Evolutionary conservation across 2,888 invertebrate species (phyloP).

Genomic region (Rhogogaster chlorosoma): DNA sequence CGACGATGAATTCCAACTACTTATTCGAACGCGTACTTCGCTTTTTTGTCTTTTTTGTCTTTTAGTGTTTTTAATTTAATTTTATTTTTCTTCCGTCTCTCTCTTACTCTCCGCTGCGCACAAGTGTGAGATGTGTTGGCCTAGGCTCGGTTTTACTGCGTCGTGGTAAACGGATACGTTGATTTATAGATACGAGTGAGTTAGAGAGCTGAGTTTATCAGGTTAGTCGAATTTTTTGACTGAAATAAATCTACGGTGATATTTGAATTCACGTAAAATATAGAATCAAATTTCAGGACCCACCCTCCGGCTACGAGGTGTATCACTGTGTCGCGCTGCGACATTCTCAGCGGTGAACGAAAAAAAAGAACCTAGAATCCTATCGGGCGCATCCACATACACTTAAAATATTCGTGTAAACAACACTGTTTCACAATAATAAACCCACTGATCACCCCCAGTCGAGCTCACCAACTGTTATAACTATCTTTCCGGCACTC

Average conservation of each 20-base stretch:
- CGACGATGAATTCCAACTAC: neutral
- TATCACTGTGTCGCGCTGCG: constrained; percentile 93
- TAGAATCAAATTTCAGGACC: constrained; percentile 77
- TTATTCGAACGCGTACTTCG: neutral
- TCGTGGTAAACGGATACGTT: neutral
- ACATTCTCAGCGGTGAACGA: constrained; percentile 78
- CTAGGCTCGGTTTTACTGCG: constrained; percentile 29
- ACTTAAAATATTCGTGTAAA: constrained; percentile 28
- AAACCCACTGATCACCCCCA: neutral
- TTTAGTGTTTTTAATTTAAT: neutral
- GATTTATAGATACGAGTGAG: neutral
- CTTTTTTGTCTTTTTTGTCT: neutral
- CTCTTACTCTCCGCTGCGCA: neutral
- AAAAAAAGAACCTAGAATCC: neutral
- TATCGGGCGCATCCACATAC: constrained; percentile 7
- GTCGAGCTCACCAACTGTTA: neutral
- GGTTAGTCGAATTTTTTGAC: neutral
- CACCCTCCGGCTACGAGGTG: constrained; percentile 98
- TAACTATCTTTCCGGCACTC: constrained; percentile 14
- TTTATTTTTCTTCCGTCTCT: neutral
- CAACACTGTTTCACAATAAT: constrained; percentile 15
- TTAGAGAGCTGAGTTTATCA: neutral
- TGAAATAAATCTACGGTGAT: neutral
- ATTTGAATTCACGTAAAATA: neutral
- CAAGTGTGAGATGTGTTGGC: constrained; percentile 15